Conservation (phyloP, 2,797 vertebrate genomes). For the Chelon labrosus region DNA sequence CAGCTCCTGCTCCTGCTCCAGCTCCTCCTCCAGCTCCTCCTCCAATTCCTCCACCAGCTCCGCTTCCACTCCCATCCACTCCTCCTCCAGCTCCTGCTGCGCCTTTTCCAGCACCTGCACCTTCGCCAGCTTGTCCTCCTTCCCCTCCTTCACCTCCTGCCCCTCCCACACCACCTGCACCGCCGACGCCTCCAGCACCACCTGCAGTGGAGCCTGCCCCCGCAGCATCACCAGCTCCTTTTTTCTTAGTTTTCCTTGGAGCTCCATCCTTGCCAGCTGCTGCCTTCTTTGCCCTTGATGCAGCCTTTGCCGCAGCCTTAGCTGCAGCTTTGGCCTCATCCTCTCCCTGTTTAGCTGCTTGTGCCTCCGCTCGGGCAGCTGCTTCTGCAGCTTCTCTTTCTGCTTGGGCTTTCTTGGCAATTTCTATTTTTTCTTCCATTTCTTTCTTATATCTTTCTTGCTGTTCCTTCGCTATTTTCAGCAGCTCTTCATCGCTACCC, state of each 20-base stretch:
- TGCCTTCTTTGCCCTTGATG: conserved; percentile 64
- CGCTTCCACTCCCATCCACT: not conserved
- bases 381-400: conserved; percentile 72
- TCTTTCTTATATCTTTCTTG: conserved; percentile 80
- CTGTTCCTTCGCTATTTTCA: conserved; percentile 82
- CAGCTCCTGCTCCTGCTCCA: not conserved
- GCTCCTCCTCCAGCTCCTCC: not conserved
- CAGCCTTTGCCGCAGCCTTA: conserved; percentile 47
- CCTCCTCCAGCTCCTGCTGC: not conserved
- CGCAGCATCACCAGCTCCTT: conserved; percentile 7
- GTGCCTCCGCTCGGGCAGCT: conserved; percentile 53
- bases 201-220: not conserved
- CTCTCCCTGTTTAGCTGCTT: conserved; percentile 60
- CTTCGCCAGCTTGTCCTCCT: not conserved
- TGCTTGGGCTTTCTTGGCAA: conserved; percentile 73
- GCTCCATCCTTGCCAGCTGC: conserved; percentile 53
- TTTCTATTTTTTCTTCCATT: conserved; percentile 73
- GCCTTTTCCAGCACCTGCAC: not conserved
- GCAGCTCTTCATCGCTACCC: conserved; percentile 65
- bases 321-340: conserved; percentile 70
- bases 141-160: not conserved
- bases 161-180: not conserved
- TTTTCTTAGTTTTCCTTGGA: conserved; percentile 30
- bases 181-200: not conserved
- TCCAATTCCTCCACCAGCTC: not conserved